These are phyloP conservation scores for Desmophyllum pertusum DNA, from an alignment of 92 coral and sea anemone species.

Conservation along the genomic window DNA sequence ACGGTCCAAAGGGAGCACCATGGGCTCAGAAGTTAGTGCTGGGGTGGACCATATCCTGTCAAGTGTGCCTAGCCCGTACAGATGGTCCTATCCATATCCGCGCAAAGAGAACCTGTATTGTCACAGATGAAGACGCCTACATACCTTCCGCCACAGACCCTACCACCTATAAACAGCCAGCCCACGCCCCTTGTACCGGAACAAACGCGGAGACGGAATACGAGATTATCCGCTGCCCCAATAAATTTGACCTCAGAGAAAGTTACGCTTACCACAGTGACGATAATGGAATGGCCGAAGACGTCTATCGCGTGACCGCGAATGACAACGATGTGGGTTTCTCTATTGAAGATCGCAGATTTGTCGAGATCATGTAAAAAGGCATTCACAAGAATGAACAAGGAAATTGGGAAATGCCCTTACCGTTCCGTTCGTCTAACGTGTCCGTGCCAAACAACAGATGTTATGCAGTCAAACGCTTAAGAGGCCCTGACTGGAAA, in stretches of 20 bases:
- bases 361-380: conserved; percentile 28
- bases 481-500: too few relatives aligned
- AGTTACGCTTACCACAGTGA: background rate
- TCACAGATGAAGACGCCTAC: too few relatives aligned
- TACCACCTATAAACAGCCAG: background rate
- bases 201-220: background rate
- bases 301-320: too few relatives aligned
- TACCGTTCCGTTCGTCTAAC: background rate
- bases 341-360: background rate
- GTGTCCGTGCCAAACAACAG: conserved; percentile 15
- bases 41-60: too few relatives aligned
- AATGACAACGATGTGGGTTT: too few relatives aligned
- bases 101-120: too few relatives aligned
- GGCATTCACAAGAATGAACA: conserved; percentile 17
- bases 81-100: too few relatives aligned
- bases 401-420: conserved; percentile 51
- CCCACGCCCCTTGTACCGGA: background rate
- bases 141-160: background rate
- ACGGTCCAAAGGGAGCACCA: too few relatives aligned
- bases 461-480: conserved; percentile 16
- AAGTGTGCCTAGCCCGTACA: too few relatives aligned
- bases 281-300: too few relatives aligned
- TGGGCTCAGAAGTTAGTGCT: too few relatives aligned
- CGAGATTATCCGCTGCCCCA: background rate
- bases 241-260: background rate